These are phyloP conservation scores for Trinectes maculatus DNA, from an alignment of 2,113 vertebrate species.

Conservation along the genomic window DNA sequence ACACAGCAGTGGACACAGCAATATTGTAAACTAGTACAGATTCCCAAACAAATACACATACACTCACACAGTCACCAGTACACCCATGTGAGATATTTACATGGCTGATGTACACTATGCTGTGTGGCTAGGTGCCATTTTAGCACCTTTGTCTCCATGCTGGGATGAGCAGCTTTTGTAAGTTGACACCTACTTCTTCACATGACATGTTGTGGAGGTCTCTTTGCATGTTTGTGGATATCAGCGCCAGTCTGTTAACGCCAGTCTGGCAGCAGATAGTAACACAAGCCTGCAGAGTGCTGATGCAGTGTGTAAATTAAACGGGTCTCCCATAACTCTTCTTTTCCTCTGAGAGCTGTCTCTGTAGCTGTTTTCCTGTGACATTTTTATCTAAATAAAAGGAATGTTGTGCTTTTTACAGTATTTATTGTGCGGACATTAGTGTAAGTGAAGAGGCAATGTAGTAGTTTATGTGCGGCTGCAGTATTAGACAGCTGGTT, in stretches of 20 bases:
- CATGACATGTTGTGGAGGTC: slow-evolving; percentile 77
- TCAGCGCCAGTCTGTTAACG: slow-evolving; percentile 80
- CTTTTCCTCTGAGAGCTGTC: slow-evolving; percentile 18
- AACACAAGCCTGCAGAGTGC: slow-evolving; percentile 83
- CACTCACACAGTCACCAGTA: slow-evolving; percentile 33
- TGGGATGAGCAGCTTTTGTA: slow-evolving; percentile 77
- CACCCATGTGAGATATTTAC: slow-evolving; percentile 64
- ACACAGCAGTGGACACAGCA: slow-evolving; percentile 20
- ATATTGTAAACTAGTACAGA: slow-evolving; percentile 67
- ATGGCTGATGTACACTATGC: slow-evolving; percentile 49
- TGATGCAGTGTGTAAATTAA: slow-evolving; percentile 80
- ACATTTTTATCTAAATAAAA: slow-evolving; percentile 38
- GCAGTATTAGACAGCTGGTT: slow-evolving; percentile 67
- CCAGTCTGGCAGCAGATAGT: slow-evolving; percentile 86
- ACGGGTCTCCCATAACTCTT: slow-evolving; percentile 31
- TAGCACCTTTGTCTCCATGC: slow-evolving; percentile 83
- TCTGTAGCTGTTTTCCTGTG: slow-evolving; percentile 11
- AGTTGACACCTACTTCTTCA: slow-evolving; percentile 71
- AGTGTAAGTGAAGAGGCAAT: slow-evolving; percentile 10
- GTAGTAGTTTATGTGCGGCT: slow-evolving; percentile 23
- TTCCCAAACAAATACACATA: slow-evolving; percentile 57
- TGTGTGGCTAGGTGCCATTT: slow-evolving; percentile 73
- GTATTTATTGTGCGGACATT: slow-evolving; percentile 64
- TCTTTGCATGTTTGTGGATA: slow-evolving; percentile 83
- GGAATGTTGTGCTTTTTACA: slow-evolving; percentile 44